phyloP scores from a whole-genome alignment of 2,113 vertebrate genomes.

The Callionymus lyra region DNA sequence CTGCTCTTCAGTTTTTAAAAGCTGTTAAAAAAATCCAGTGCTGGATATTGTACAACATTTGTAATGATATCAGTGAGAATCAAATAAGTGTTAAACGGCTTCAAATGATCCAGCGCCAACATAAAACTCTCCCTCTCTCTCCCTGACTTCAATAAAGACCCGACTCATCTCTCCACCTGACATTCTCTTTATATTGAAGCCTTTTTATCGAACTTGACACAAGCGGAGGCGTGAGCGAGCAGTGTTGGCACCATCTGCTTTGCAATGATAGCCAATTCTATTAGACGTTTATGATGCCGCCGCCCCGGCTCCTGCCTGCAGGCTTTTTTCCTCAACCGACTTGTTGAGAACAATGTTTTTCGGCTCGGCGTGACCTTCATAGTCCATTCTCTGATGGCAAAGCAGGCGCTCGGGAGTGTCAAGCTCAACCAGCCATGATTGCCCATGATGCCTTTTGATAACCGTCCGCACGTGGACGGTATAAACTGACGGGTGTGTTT shows the following conservation, averaged over 20 bases:
- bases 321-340: constrained; percentile 31
- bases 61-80: no score
- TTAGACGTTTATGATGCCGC: constrained; percentile 49
- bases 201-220: constrained; percentile 43
- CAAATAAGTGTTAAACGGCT: no score
- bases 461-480: neutral
- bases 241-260: constrained; percentile 53
- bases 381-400: constrained; percentile 23
- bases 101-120: neutral
- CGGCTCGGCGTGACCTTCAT: constrained; percentile 45
- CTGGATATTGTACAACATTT: no score
- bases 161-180: constrained; percentile 21
- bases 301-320: constrained; percentile 1
- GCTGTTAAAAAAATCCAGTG: no score
- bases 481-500: neutral
- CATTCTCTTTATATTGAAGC: constrained; percentile 31
- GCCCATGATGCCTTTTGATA: constrained; percentile 14
- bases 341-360: constrained; percentile 34
- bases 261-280: constrained; percentile 48
- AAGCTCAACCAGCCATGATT: constrained; percentile 7
- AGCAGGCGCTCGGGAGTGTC: constrained; percentile 7
- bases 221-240: constrained; percentile 19
- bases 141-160: constrained; percentile 16
- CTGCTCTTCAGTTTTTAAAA: no score
- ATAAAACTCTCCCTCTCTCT: constrained; percentile 9